A percentile compares a stretch with the other conserved stretches of the same genome.
These are phyloP conservation scores for Blastobasis lacticolella DNA, from an alignment of 2,888 invertebrate genomes.

Conservation along the genomic window DNA sequence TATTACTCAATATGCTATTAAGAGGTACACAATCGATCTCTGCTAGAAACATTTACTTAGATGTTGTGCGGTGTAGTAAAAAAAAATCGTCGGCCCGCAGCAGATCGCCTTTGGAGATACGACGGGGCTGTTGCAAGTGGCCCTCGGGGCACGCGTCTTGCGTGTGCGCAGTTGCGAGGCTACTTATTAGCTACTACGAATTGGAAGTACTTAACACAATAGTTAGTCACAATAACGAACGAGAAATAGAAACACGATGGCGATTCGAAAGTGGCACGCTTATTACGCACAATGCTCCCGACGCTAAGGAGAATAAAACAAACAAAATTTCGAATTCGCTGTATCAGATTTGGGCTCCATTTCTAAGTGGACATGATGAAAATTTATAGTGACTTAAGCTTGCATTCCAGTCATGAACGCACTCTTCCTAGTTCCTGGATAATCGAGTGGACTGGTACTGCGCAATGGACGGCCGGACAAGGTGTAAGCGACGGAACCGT, in stretches of 20 bases:
- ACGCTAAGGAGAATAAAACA: too few relatives aligned
- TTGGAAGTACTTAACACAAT: too few relatives aligned
- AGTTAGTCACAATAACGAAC: too few relatives aligned
- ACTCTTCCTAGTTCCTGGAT: slow-evolving; percentile 18
- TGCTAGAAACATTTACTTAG: slow-evolving; percentile 48
- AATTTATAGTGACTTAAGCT: too few relatives aligned
- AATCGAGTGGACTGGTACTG: slow-evolving; percentile 23
- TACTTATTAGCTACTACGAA: slow-evolving; percentile 25
- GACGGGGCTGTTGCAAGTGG: slow-evolving; percentile 33
- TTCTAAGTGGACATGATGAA: too few relatives aligned
- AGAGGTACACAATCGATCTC: slow-evolving; percentile 48
- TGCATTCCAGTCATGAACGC: neutral
- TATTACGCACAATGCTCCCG: too few relatives aligned
- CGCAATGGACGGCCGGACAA: slow-evolving; percentile 34
- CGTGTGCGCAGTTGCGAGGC: slow-evolving; percentile 36
- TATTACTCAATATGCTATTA: slow-evolving; percentile 52
- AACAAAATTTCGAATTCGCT: too few relatives aligned
- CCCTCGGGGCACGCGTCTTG: slow-evolving; percentile 39
- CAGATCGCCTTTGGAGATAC: slow-evolving; percentile 45
- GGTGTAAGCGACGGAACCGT: slow-evolving; percentile 47
- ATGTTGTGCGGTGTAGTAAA: slow-evolving; percentile 41
- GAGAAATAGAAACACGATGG: too few relatives aligned
- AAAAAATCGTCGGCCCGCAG: slow-evolving; percentile 22
- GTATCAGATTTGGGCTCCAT: too few relatives aligned
- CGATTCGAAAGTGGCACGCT: too few relatives aligned